Percentiles rank a stretch among this genome's conserved stretches.
phyloP scores from a whole-genome alignment of 2,888 invertebrate species.

The Linyphia triangularis region DNA sequence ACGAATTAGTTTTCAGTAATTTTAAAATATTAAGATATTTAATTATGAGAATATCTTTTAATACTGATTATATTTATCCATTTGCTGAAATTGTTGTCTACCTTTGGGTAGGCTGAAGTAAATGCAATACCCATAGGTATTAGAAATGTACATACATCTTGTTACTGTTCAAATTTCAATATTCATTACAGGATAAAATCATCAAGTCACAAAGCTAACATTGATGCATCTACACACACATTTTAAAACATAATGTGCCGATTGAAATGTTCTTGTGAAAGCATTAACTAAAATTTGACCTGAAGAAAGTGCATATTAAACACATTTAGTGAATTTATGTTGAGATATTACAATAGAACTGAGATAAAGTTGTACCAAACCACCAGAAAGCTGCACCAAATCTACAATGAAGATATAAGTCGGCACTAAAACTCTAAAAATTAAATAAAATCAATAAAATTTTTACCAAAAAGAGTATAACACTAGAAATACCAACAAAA shows the following conservation, averaged over 20 bases:
- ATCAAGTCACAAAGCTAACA: no score
- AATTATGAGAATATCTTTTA: no score
- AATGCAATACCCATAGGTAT: no score
- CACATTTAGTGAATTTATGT: not conserved
- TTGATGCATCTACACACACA: conserved; percentile 34
- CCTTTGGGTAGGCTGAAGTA: no score
- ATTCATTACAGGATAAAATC: no score
- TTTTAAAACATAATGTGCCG: conserved; percentile 7
- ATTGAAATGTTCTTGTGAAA: conserved; percentile 8
- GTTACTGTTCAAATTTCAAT: not conserved
- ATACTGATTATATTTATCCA: not conserved
- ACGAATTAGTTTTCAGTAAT: no score
- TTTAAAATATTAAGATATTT: no score
- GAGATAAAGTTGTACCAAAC: no score
- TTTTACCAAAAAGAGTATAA: not conserved
- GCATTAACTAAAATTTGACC: not conserved
- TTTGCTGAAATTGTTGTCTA: not conserved
- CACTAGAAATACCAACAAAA: not conserved
- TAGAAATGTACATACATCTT: not conserved
- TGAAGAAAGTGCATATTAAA: not conserved
- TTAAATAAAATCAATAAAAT: not conserved
- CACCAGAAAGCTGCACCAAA: no score
- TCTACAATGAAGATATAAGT: no score
- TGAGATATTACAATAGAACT: no score
- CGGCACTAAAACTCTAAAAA: not conserved